Percentiles rank a stretch among this genome's conserved stretches.
Conservation (phyloP, 2,888 invertebrate genomes). For the Steinernema hermaphroditum region DNA sequence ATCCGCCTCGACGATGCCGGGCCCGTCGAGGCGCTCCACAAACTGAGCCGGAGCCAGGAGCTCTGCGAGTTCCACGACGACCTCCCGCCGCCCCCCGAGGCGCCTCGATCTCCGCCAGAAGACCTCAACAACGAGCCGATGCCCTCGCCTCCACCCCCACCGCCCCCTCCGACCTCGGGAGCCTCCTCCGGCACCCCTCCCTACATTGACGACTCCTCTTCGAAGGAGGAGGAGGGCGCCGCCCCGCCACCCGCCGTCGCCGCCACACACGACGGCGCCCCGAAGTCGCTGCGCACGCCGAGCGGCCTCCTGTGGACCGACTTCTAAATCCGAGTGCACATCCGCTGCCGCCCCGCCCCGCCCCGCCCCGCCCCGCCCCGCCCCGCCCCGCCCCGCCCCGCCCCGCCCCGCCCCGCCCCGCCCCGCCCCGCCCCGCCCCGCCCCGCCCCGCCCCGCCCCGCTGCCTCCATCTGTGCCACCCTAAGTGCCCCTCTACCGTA, state of each 20-base stretch:
- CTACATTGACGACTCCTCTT: slow-evolving; percentile 56
- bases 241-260: too few relatives aligned
- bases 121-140: slow-evolving; percentile 31
- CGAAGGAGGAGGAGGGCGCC: slow-evolving; percentile 32
- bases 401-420: neutral
- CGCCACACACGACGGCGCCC: too few relatives aligned
- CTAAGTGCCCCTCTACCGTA: slow-evolving; percentile 27
- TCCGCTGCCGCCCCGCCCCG: neutral
- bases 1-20: slow-evolving; percentile 53
- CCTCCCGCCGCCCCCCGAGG: slow-evolving; percentile 53
- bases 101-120: slow-evolving; percentile 24
- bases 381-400: too few relatives aligned
- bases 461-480: slow-evolving; percentile 17
- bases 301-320: slow-evolving; percentile 43
- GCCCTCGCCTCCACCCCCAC: slow-evolving; percentile 39
- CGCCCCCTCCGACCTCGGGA: slow-evolving; percentile 51
- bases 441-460: neutral
- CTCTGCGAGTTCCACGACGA: slow-evolving; percentile 46
- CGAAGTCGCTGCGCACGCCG: slow-evolving; percentile 36
- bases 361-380: neutral
- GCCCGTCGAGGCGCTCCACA: slow-evolving; percentile 28
- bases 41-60: slow-evolving; percentile 38
- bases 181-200: slow-evolving; percentile 50
- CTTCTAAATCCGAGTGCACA: slow-evolving; percentile 42
- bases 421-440: neutral